Evolutionary conservation across 2,888 invertebrate species (phyloP), one percentile per base, ranked within the genome.

Genomic region (Aphelenchoides bicaudatus): DNA sequence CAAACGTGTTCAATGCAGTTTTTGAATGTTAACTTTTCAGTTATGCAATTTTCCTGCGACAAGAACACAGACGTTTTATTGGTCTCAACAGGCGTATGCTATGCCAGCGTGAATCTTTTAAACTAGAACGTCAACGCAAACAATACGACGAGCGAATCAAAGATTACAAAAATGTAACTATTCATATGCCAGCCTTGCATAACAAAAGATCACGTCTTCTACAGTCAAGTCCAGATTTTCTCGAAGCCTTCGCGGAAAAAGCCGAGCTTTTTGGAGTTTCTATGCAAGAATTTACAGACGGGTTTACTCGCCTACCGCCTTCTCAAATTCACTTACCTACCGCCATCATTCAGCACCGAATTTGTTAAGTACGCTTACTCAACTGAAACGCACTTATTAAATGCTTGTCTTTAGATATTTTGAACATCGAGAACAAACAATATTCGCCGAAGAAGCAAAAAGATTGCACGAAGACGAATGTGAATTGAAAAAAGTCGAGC

Each of bases 261-360:
- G 58, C 62, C 21, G 65, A 70, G 43, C 31, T 67, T 23, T 29
- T 48, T n/a, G 67, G 59, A 13, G 49, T 70, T 19, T 38, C 53
- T 21, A n/a, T 29, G 3, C 37, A 63, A 34, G 54, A 62, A n/a
- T 70, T 58, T 38, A 57, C 39, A 25, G 54, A 59, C 10, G 39
- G 55, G 8, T 67, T 66, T 48, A 31, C 37, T 3, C 23, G 31
- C 3, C 27, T 67, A 28, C 59, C 49, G 8, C 23, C 50, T 21
- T 53, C 47, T n/a, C 50, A 61, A 28, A n/a, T 63, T 13, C 43
- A 47, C 19, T 50, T 25, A n/a, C 80, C 88, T 93, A 62, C 87
- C 90, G 0, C 91, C 92, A 0, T 91, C 93, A 0, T 90, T 94
- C 79, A 90, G 88, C 47, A 89, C 91, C 0, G 92, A 93, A 80